These are phyloP conservation scores for Tapera naevia DNA, from an alignment of 2,797 vertebrate species.

Conservation along the genomic window DNA sequence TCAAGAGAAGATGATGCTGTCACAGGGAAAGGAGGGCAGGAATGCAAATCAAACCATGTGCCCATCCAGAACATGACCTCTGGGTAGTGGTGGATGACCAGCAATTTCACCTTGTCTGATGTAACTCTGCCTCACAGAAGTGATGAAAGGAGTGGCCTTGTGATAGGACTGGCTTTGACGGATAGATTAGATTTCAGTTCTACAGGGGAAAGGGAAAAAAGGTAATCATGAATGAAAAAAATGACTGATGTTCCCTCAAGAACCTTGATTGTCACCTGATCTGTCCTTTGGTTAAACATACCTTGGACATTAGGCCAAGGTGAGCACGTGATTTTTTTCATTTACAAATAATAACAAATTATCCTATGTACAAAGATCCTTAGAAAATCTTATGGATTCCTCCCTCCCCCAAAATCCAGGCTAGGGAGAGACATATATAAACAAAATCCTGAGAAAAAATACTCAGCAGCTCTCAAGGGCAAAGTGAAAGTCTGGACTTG, in stretches of 20 bases:
- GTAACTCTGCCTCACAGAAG: not conserved
- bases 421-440: not conserved
- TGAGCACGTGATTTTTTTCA: not conserved
- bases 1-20: not conserved
- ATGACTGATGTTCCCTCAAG: not conserved
- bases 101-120: not conserved
- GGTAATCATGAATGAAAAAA: not conserved
- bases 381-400: not conserved
- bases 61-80: not conserved
- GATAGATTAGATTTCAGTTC: slow-evolving; percentile 1
- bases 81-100: not conserved
- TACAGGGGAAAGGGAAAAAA: not conserved
- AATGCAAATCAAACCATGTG: not conserved
- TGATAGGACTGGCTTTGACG: not conserved
- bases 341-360: not conserved
- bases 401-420: not conserved
- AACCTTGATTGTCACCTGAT: not conserved
- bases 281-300: not conserved
- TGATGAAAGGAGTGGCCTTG: not conserved
- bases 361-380: not conserved
- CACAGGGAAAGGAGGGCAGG: not conserved
- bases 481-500: slow-evolving; percentile 42
- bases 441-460: not conserved
- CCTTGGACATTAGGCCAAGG: not conserved
- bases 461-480: slow-evolving; percentile 6